Conservation (phyloP, 2,113 vertebrate genomes). For the Alces alces region DNA sequence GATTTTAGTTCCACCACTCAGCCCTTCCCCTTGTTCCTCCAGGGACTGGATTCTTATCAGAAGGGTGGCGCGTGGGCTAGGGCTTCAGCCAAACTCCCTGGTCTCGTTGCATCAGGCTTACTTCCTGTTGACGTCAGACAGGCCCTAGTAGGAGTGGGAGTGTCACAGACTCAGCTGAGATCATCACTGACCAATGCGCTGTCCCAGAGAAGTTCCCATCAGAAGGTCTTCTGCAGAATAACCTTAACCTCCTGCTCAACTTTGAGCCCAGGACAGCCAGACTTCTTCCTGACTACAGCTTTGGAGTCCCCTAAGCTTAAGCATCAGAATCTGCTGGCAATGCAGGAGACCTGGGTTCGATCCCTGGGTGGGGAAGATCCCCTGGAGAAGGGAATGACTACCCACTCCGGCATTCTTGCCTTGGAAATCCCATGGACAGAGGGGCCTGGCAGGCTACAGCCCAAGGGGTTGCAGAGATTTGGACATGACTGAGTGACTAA, state of each 20-base stretch:
- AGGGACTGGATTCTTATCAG: background rate
- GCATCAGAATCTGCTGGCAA: background rate
- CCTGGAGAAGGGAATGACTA: background rate
- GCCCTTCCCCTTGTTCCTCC: background rate
- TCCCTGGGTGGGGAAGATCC: background rate
- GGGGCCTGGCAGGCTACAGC: too few relatives aligned
- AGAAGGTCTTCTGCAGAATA: conserved; percentile 14
- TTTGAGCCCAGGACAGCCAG: background rate
- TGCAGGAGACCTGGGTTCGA: background rate
- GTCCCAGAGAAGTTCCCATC: conserved; percentile 9
- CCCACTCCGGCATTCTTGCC: background rate
- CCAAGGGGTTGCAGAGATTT: too few relatives aligned
- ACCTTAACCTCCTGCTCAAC: background rate
- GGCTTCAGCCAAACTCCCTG: conserved; percentile 8
- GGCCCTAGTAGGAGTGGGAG: background rate
- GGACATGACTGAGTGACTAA: too few relatives aligned
- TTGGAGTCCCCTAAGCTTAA: background rate
- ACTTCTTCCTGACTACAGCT: background rate
- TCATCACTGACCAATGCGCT: conserved; percentile 50
- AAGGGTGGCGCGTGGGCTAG: background rate
- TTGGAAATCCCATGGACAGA: background rate
- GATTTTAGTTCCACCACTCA: background rate
- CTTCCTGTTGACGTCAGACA: conserved; percentile 60
- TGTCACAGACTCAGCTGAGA: conserved; percentile 45
- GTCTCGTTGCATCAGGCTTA: conserved; percentile 59